Conservation (phyloP, 2,797 vertebrate genomes). For the Gymnoscopelus microlampas region DNA sequence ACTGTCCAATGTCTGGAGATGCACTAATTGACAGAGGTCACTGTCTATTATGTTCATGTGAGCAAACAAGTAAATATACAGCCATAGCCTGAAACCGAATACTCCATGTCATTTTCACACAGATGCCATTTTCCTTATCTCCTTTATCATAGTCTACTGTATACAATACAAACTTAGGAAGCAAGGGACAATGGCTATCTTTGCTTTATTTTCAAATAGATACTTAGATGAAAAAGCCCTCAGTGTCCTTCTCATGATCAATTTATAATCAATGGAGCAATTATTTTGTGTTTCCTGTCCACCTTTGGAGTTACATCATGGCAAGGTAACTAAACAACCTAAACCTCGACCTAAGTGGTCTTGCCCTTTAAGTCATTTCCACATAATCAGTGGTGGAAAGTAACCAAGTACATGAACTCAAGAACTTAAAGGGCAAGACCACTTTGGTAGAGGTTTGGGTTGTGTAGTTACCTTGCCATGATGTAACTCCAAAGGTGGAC, state of each 20-base stretch:
- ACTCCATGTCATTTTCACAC: conserved; percentile 29
- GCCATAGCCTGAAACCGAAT: conserved; percentile 14
- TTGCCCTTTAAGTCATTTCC: no score
- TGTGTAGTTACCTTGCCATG: no score
- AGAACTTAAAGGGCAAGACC: no score
- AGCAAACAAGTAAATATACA: conserved; percentile 24
- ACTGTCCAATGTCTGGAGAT: background rate
- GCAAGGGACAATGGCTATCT: conserved; percentile 57
- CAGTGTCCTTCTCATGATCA: conserved; percentile 31
- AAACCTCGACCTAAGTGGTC: no score
- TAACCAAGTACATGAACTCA: no score
- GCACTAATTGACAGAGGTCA: background rate
- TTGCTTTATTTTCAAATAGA: conserved; percentile 53
- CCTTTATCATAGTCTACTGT: background rate
- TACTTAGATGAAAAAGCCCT: conserved; percentile 51
- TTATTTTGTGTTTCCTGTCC: no score
- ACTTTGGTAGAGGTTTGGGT: no score
- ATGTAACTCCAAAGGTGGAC: no score
- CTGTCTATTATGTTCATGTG: conserved; percentile 22
- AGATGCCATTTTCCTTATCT: conserved; percentile 47
- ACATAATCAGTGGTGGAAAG: no score
- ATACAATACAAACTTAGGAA: conserved; percentile 59
- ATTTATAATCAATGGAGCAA: no score
- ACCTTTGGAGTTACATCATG: no score
- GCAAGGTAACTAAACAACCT: no score